Conservation (phyloP, 2,113 vertebrate species). For the Corythoichthys haematopterus region DNA sequence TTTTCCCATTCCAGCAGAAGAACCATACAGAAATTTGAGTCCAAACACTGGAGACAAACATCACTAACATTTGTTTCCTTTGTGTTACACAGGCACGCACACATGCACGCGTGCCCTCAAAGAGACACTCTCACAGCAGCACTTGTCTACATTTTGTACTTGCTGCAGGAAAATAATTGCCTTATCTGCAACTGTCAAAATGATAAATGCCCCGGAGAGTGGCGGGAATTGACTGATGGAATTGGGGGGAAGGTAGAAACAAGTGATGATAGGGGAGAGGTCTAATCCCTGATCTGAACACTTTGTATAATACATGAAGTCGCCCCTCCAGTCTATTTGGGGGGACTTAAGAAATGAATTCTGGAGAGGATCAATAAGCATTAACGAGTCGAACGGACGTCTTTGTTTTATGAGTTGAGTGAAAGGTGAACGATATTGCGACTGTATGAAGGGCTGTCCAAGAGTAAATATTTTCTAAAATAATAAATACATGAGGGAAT, state of each 20-base stretch:
- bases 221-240: constrained; percentile 72
- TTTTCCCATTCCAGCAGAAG: not conserved
- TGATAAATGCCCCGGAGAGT: constrained; percentile 74
- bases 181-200: constrained; percentile 78
- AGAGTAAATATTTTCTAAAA: no score
- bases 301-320: constrained; percentile 73
- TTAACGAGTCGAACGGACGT: constrained; percentile 23
- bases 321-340: constrained; percentile 50
- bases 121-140: constrained; percentile 72
- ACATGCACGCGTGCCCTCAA: constrained; percentile 38
- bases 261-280: not conserved
- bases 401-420: not conserved
- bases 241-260: constrained; percentile 48
- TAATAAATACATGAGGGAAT: no score
- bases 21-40: not conserved
- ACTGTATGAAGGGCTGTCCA: no score
- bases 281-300: constrained; percentile 73
- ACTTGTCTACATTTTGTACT: constrained; percentile 75
- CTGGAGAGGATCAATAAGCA: constrained; percentile 58
- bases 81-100: constrained; percentile 51
- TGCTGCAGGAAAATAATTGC: constrained; percentile 75
- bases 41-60: constrained; percentile 15
- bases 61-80: constrained; percentile 61
- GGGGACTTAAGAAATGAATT: constrained; percentile 63
- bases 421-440: not conserved